Conservation (phyloP, 2,113 vertebrate species). For the Hyperopisus bebe region DNA sequence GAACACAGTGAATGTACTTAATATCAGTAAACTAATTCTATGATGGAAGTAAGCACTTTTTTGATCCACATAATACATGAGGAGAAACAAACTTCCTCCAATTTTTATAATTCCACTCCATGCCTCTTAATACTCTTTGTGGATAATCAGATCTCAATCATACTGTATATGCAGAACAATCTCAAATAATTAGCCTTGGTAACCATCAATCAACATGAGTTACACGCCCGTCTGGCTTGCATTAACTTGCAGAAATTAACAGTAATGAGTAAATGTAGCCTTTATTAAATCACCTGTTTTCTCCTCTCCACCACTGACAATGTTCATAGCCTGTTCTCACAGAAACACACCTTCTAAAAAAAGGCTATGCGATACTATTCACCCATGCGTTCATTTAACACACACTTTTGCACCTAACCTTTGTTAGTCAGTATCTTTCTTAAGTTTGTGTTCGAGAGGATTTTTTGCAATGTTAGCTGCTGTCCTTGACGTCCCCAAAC, state of each 20-base stretch:
- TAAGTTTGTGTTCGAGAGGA: background rate
- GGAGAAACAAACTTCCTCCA: background rate
- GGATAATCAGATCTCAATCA: background rate
- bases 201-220: background rate
- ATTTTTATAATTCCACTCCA: background rate
- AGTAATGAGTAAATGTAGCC: background rate
- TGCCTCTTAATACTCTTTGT: background rate
- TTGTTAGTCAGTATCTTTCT: background rate
- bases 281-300: background rate
- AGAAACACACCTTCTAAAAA: background rate
- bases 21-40: background rate
- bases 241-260: background rate
- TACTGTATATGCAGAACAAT: background rate
- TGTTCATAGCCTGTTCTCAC: background rate
- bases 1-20: background rate
- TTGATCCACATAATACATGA: background rate
- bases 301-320: background rate
- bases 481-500: background rate
- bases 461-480: background rate
- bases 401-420: background rate
- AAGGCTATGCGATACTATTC: background rate
- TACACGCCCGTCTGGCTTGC: background rate
- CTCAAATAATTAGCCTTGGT: background rate
- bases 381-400: background rate
- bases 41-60: background rate